Percentiles rank a stretch among this genome's conserved stretches.
Conservation (phyloP, 2,113 vertebrate genomes). For the Gallinago paraguaiae region DNA sequence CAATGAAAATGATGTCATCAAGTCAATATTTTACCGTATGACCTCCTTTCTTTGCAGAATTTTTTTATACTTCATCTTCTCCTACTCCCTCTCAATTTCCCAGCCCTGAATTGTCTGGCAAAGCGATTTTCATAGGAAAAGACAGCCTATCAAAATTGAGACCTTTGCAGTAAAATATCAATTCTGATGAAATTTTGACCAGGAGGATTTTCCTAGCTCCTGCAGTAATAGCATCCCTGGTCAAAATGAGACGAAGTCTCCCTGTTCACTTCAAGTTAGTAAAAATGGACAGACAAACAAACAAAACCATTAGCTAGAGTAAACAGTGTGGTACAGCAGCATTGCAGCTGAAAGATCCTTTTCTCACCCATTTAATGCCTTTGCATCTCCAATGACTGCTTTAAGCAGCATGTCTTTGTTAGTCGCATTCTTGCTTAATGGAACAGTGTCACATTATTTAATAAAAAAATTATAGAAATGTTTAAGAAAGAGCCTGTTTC, state of each 20-base stretch:
- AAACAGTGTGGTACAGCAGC: not conserved
- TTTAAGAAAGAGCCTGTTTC: not conserved
- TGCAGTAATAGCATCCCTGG: not conserved
- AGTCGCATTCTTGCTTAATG: not conserved
- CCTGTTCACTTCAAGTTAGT: not conserved
- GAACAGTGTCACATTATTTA: not conserved
- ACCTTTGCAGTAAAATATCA: not conserved
- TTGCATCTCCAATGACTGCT: not conserved
- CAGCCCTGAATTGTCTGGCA: not conserved
- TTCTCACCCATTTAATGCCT: not conserved
- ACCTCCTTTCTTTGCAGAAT: slow-evolving; percentile 35
- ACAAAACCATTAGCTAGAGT: not conserved
- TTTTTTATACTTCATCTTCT: slow-evolving; percentile 15
- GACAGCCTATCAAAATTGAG: not conserved
- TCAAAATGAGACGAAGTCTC: not conserved
- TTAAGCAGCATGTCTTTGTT: not conserved
- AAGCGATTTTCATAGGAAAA: not conserved
- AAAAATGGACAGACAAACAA: not conserved
- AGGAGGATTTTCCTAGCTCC: not conserved
- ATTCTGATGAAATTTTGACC: not conserved
- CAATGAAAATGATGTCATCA: slow-evolving; percentile 53
- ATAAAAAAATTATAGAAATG: not conserved
- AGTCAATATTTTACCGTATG: slow-evolving; percentile 40
- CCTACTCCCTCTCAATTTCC: not conserved
- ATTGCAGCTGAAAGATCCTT: not conserved